Base-by-base conservation (phyloP, 30 jellyfish, hydroid and myxozoan species). In the Aurelia aurita region DNA sequence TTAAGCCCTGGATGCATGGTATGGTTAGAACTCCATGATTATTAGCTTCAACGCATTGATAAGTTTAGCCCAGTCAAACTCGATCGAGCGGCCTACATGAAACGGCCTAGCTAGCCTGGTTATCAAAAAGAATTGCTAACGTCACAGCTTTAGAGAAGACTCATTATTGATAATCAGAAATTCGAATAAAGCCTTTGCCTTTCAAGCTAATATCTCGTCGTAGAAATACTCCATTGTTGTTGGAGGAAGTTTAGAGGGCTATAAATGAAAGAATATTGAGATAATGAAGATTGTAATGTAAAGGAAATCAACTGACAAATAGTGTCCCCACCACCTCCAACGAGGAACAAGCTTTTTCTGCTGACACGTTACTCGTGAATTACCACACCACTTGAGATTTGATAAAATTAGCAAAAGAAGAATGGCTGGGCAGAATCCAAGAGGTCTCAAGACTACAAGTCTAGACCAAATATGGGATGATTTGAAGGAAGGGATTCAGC, bases 381-480 rank as follows among this genome's bases (percentile, higher is more conserved):
- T 14, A 3, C 27, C 8, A 19, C 2, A 0, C 11, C 29, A 55
- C 67, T 12, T 55, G 67, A 22, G 14, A 22, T 14, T 55, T 55
- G 67, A 19, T 55, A n/a, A 19, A 10, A n/a, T 55, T n/a, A 4
- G 29, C 67, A 22, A 19, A 22, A 13, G 67, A 19, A 55, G 29
- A 55, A 83, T 83, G 93, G 93, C 93, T 68, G 93, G 93, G 1
- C 87, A 69, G 57, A 69, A 83, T 43, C 80, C 87, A n/a, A 69
- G 79, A 71, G 93, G 86, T 31, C 66, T 77, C 7, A 91, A 86
- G 74, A 77, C 91, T 26, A 91, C 98, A 45, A 91, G 87, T 59
- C 73, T 91, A 55, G 98, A 91, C 35, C 96, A 91, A 69, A 91
- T 91, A 77, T 91, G 98, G 98, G 98, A 91, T 66, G 98, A 91